Percentiles rank a stretch among this genome's conserved stretches.
phyloP scores from a whole-genome alignment of 2,888 invertebrate genomes.

The Cactoblastis cactorum region DNA sequence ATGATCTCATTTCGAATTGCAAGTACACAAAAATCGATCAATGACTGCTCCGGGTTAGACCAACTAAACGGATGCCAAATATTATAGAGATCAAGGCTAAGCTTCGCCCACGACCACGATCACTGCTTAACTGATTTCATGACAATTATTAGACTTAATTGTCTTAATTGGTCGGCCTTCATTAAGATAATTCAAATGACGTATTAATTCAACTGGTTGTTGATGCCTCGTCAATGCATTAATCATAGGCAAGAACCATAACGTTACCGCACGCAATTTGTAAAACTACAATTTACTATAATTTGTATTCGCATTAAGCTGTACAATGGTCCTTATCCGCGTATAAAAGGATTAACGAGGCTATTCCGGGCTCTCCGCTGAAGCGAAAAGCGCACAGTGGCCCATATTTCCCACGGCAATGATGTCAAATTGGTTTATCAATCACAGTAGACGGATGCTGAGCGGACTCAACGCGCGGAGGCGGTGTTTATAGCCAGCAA shows the following conservation, averaged over 20 bases:
- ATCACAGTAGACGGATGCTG: constrained; percentile 68
- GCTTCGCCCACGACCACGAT: constrained; percentile 47
- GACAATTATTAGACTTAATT: constrained; percentile 44
- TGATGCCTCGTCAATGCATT: background rate
- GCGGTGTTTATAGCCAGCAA: constrained; percentile 50
- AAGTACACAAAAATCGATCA: background rate
- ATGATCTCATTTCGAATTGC: background rate
- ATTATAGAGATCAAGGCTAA: constrained; percentile 46
- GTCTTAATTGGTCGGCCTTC: constrained; percentile 40
- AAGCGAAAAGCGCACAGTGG: constrained; percentile 24
- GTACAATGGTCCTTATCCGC: constrained; percentile 14
- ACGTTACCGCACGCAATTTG: background rate
- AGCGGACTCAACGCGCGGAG: constrained; percentile 54
- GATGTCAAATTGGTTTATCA: constrained; percentile 70
- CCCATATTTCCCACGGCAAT: constrained; percentile 69
- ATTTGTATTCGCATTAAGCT: background rate
- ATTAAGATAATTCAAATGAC: constrained; percentile 31
- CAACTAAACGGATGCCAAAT: constrained; percentile 11
- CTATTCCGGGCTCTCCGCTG: constrained; percentile 18
- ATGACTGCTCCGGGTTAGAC: background rate
- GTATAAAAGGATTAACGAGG: constrained; percentile 14
- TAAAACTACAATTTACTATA: background rate
- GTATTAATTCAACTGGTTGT: constrained; percentile 3
- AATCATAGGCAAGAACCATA: background rate
- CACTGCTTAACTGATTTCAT: constrained; percentile 49